Percentiles rank a stretch among this genome's conserved stretches.
Conservation (phyloP, 2,888 invertebrate genomes). For the Drosophila cognata region DNA sequence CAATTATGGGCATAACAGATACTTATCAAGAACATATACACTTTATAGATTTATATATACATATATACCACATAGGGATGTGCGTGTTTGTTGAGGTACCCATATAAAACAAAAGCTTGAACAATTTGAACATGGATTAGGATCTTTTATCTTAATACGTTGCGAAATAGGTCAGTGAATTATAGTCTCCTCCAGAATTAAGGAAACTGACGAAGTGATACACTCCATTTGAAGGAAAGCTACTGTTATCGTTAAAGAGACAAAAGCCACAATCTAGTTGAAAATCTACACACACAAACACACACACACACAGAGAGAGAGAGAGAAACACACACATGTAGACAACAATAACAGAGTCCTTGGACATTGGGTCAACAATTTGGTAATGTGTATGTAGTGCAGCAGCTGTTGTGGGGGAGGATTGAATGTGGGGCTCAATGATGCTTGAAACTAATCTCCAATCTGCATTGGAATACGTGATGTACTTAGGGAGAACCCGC, state of each 20-base stretch:
- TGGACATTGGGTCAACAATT: conserved; percentile 61
- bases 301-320: background rate
- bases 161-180: background rate
- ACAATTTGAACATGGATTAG: background rate
- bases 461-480: conserved; percentile 77
- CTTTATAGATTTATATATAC: background rate
- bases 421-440: conserved; percentile 36
- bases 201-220: conserved; percentile 25
- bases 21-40: too few relatives aligned
- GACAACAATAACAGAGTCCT: conserved; percentile 31
- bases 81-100: background rate
- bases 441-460: conserved; percentile 74
- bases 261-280: conserved; percentile 61
- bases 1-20: background rate
- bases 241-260: conserved; percentile 57
- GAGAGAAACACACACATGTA: background rate
- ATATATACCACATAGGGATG: background rate
- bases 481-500: conserved; percentile 65
- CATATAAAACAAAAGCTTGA: background rate
- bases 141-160: too few relatives aligned
- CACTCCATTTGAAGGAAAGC: conserved; percentile 47
- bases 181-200: background rate
- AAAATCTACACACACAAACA: conserved; percentile 12
- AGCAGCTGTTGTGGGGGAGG: conserved; percentile 1
- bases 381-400: conserved; percentile 39